Evolutionary conservation across 2,888 invertebrate species (phyloP).

Genomic region (Rhorus exstirpatorius): DNA sequence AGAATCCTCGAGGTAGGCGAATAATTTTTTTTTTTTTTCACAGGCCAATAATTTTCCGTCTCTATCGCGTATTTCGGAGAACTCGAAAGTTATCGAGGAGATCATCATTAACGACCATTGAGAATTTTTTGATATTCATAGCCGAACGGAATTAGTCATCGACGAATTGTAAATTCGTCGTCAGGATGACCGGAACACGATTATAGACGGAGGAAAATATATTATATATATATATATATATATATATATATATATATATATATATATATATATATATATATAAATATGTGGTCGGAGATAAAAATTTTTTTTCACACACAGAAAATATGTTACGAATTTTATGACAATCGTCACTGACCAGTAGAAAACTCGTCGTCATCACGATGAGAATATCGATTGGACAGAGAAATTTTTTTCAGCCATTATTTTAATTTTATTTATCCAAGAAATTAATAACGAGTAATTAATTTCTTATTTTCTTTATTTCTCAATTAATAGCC

Average conservation of each 20-base stretch:
- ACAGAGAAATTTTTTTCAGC: too few species aligned
- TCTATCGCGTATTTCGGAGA: slow-evolving; percentile 12
- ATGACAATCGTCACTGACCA: background rate
- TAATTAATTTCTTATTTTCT: too few species aligned
- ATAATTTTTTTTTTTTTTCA: too few species aligned
- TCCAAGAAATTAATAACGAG: too few species aligned
- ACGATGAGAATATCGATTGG: background rate
- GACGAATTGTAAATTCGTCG: background rate
- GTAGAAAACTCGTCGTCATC: slow-evolving; percentile 10
- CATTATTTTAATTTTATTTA: too few species aligned
- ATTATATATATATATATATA: too few species aligned
- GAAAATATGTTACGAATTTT: slow-evolving; percentile 17
- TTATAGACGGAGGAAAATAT: background rate
- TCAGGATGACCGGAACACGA: background rate
- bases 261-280: too few species aligned
- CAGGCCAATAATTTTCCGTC: background rate
- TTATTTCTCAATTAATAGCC: too few species aligned
- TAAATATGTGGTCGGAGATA: slow-evolving; percentile 1
- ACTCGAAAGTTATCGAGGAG: slow-evolving; percentile 2
- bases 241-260: too few species aligned
- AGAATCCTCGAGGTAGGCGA: background rate
- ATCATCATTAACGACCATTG: slow-evolving; percentile 24
- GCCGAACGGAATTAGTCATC: slow-evolving; percentile 33
- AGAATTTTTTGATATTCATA: slow-evolving; percentile 22
- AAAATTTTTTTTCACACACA: background rate